phyloP scores from a whole-genome alignment of 2,113 vertebrate genomes.

The Sterrhoptilus dennistouni region DNA sequence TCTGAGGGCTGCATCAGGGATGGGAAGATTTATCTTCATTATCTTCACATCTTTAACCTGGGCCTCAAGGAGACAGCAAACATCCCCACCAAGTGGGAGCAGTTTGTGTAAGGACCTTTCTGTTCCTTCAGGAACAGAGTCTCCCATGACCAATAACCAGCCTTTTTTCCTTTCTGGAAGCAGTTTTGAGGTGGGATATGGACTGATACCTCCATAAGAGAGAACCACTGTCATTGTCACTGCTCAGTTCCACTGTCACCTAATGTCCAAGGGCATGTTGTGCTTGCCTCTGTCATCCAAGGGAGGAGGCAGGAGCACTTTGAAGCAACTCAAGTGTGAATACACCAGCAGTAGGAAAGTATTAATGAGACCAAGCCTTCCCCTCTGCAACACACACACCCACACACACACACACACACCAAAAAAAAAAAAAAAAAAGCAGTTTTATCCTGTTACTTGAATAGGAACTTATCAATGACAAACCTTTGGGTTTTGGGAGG shows the following conservation, averaged over 20 bases:
- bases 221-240: background rate
- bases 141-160: background rate
- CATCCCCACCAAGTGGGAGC: background rate
- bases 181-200: background rate
- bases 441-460: background rate
- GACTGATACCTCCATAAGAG: too few species aligned
- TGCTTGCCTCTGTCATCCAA: background rate
- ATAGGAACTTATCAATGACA: background rate
- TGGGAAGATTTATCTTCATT: background rate
- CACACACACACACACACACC: too few species aligned
- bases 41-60: background rate
- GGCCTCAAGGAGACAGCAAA: background rate
- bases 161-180: background rate
- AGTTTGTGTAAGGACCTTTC: background rate
- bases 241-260: background rate
- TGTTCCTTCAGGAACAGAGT: background rate
- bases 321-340: background rate
- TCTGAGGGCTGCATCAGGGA: background rate
- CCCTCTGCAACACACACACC: background rate
- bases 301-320: background rate
- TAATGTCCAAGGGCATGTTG: background rate
- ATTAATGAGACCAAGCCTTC: background rate
- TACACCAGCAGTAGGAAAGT: background rate
- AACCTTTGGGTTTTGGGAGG: background rate
- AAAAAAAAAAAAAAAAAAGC: background rate